These are phyloP conservation scores for Dipodomys spectabilis DNA, from an alignment of 2,113 vertebrate genomes.

Conservation along the genomic window DNA sequence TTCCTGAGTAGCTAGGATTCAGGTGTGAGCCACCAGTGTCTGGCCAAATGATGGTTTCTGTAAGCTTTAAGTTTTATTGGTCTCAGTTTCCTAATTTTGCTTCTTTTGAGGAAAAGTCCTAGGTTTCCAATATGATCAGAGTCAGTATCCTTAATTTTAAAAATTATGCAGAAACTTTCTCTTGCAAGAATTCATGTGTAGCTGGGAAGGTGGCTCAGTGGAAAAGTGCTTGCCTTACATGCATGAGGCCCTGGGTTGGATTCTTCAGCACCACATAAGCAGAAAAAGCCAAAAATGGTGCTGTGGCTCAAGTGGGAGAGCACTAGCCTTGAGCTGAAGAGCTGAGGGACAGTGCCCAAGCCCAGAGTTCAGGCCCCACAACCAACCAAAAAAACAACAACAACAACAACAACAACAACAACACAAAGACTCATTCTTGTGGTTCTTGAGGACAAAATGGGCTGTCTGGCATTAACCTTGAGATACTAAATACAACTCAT, in stretches of 20 bases:
- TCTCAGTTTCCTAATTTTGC: not conserved
- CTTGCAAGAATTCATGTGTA: not conserved
- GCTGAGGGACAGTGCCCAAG: too few relatives aligned
- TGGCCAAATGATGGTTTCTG: not conserved
- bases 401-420: too few relatives aligned
- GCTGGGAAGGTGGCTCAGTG: too few relatives aligned
- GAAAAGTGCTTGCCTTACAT: too few relatives aligned
- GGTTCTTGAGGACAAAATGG: conserved; percentile 31
- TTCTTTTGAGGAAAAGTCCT: not conserved
- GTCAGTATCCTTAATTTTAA: conserved; percentile 17
- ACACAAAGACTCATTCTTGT: not conserved
- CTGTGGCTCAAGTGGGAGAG: too few relatives aligned
- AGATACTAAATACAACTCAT: not conserved
- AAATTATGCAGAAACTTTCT: not conserved
- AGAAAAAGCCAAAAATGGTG: too few relatives aligned
- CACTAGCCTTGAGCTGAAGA: too few relatives aligned
- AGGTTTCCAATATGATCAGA: conserved; percentile 6
- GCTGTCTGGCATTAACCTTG: not conserved
- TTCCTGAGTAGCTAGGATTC: too few relatives aligned
- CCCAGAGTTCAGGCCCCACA: too few relatives aligned
- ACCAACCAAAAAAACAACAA: too few relatives aligned
- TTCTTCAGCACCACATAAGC: too few relatives aligned
- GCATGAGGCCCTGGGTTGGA: too few relatives aligned
- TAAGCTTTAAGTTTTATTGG: not conserved
- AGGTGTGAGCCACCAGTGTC: not conserved